Conservation (phyloP, 2,797 vertebrate genomes). For the Sebastes baramenuke region DNA sequence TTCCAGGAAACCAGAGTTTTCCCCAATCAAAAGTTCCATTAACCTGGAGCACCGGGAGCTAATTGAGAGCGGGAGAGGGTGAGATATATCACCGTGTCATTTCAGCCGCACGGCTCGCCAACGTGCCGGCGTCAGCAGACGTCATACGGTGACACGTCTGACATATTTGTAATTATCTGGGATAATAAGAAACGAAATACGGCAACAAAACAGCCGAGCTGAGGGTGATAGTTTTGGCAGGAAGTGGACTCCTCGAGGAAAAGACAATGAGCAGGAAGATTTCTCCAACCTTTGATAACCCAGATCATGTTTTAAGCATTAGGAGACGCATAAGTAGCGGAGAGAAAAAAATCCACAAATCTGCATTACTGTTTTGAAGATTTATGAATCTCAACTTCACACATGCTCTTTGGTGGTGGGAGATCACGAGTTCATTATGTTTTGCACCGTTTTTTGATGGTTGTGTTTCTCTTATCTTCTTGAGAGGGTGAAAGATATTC, state of each 20-base stretch:
- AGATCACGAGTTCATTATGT: slow-evolving; percentile 76
- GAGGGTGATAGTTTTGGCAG: background rate
- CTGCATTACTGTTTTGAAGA: slow-evolving; percentile 65
- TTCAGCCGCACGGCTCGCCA: slow-evolving; percentile 23
- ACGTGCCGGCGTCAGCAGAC: slow-evolving; percentile 28
- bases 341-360: slow-evolving; percentile 40
- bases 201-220: slow-evolving; percentile 27
- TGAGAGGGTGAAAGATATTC: slow-evolving; percentile 72
- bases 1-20: slow-evolving; percentile 57
- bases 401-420: slow-evolving; percentile 36
- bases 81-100: slow-evolving; percentile 63
- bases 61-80: slow-evolving; percentile 73
- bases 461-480: slow-evolving; percentile 74
- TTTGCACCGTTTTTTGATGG: slow-evolving; percentile 55
- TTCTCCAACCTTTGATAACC: slow-evolving; percentile 80
- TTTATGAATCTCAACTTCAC: slow-evolving; percentile 64
- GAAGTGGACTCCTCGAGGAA: slow-evolving; percentile 49
- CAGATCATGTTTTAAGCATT: slow-evolving; percentile 53
- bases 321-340: slow-evolving; percentile 16
- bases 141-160: slow-evolving; percentile 48
- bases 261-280: slow-evolving; percentile 86
- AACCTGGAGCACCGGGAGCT: slow-evolving; percentile 77
- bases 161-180: slow-evolving; percentile 73
- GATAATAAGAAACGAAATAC: slow-evolving; percentile 50
- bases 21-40: slow-evolving; percentile 81